Base-by-base conservation (phyloP, 2,888 invertebrate genomes). In the Hydroisotoma schaefferi region DNA sequence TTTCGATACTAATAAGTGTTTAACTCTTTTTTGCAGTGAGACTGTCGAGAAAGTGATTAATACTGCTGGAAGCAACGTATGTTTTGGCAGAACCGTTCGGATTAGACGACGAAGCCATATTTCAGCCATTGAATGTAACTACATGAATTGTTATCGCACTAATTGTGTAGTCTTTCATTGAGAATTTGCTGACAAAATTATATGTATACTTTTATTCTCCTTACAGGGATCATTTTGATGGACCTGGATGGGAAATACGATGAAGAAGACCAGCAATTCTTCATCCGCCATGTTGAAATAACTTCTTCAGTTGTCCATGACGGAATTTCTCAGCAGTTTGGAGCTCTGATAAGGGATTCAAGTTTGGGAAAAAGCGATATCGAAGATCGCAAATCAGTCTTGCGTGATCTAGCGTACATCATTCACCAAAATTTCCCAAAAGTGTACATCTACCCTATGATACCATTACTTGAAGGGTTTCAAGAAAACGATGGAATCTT, bases 201-300 rank as follows among this genome's bases (percentile, higher is more conserved):
- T n/a, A n/a, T n/a, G n/a, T n/a, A 18, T 33, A 33, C 33, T 10
- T 33, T 33, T 33, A 33, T 18, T 43, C 12, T 8, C 18, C 18
- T 43, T 8, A 4, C 37, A 52, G 52, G 52, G 52, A 20, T 37
- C n/a, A 20, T 52, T 22, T 25, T 52, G 20, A 15, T 52, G 6
- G 52, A 37, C 2, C 3, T 52, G 33, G 52, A 37, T 37, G 33
- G 37, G 20, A 5, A 4, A 5, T 37, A 37, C 22, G 33, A 12
- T 20, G 37, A 52, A 37, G 37, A 22, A 20, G 52, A 52, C n/a
- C 22, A 18, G 10, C 37, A 23, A 2, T 37, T 37, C 37, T 52
- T 52, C 10, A 52, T 52, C 15, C 12, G n/a, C 5, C 52, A 52
- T 23, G 26, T 12, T 3, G 18, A 22, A 25, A 15, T 20, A 22